phyloP scores from a whole-genome alignment of 2,797 vertebrate species.

The Syngnathus acus region DNA sequence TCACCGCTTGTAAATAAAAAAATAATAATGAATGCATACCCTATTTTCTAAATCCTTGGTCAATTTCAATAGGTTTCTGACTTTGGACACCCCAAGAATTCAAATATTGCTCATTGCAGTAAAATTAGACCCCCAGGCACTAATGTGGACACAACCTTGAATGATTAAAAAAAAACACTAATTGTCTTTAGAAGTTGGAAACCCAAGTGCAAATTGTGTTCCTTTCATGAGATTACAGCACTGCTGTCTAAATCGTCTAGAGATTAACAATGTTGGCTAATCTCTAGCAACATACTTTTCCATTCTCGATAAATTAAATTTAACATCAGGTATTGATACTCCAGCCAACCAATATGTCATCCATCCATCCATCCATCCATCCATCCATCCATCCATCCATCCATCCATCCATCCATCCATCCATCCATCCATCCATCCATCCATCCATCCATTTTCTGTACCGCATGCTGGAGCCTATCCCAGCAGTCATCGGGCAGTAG shows the following conservation, averaged over 20 bases:
- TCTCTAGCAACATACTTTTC: too few relatives aligned
- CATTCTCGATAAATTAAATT: too few relatives aligned
- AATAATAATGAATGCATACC: not conserved
- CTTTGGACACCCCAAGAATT: not conserved
- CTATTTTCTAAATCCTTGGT: not conserved
- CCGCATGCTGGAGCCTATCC: too few relatives aligned
- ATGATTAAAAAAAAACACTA: not conserved
- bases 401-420: too few relatives aligned
- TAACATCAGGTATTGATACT: too few relatives aligned
- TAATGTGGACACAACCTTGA: not conserved
- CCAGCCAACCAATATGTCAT: too few relatives aligned
- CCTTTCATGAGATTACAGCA: not conserved
- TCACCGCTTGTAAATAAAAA: not conserved
- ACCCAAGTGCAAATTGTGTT: not conserved
- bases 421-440: too few relatives aligned
- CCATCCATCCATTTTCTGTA: too few relatives aligned
- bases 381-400: too few relatives aligned
- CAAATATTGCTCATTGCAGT: not conserved
- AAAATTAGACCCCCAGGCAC: not conserved
- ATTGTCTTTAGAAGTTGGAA: conserved; percentile 4
- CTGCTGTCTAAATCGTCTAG: not conserved
- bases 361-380: too few relatives aligned
- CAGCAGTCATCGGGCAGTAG: too few relatives aligned
- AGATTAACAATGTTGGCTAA: not conserved
- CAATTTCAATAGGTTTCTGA: not conserved